Base-by-base conservation (phyloP, 2,797 vertebrate species). In the Manis pentadactyla region DNA sequence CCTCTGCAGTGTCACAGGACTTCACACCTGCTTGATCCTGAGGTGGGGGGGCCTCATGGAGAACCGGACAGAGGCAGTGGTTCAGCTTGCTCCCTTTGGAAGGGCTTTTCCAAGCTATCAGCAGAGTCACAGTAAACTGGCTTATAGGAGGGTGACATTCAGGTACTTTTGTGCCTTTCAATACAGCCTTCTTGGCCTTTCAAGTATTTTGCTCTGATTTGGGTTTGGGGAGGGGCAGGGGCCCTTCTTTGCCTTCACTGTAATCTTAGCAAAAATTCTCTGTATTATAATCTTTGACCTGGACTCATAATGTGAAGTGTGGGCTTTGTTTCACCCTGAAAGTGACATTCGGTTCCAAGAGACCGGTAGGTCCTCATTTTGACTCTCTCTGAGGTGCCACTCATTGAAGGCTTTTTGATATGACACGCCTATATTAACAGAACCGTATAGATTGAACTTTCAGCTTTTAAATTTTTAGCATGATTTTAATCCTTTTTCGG, bases 301-400 rank as follows among this genome's bases (percentile, higher is more conserved):
- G 17, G 91, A 31, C 69, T 81, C 49, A 27, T 71, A 82, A 31
- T 2, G 10, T 53, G 37, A 82, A 78, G 66, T 13, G 23, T 39
- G n/a, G 4, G 42, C 4, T 11, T 17, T 31, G 59, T 4, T 68
- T 63, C 18, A 61, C 37, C 17, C 39, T 92, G 42, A 4, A 84
- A 64, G 27, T 37, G 69, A 84, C 5, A 14, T 25, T 63, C 51
- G 23, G 34, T 55, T 79, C 21, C 31, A 61, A 63, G 19, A 46
- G 63, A n/a, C 5, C 2, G 17, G 27, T 2, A 31, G 57, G 49
- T 31, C 37, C 49, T 59, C 0, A 0, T 31, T 51, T 57, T 53
- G 31, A 49, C 18, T 49, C 51, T 25, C 59, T 64, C 10, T 7
- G 37, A 81, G 9, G 64, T 3, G 4, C 1, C 64, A 37, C 0